Evolutionary conservation across 2,888 invertebrate genomes (phyloP).

Genomic region (Bellardia pandia): DNA sequence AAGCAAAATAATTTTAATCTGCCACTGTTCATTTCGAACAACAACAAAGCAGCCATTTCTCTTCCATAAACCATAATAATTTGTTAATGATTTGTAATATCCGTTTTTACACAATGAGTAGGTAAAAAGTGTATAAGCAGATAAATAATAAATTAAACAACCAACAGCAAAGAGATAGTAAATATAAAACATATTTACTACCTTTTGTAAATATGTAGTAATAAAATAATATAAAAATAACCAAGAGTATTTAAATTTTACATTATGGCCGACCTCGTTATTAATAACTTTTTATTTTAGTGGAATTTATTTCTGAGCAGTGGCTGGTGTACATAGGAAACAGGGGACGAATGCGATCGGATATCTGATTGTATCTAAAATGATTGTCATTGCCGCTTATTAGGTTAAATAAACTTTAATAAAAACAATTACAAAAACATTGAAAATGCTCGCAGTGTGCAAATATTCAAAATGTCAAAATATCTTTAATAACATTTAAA

Average conservation of each 20-base stretch:
- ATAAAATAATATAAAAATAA: background rate
- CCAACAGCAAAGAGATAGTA: background rate
- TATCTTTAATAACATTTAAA: too few relatives aligned
- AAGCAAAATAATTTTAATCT: background rate
- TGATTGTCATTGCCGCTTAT: too few relatives aligned
- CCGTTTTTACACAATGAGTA: conserved; percentile 17
- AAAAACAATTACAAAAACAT: too few relatives aligned
- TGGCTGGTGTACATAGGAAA: too few relatives aligned
- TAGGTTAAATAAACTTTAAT: too few relatives aligned
- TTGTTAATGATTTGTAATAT: conserved; percentile 67
- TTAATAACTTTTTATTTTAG: conserved; percentile 50
- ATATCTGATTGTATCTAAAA: too few relatives aligned
- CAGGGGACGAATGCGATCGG: too few relatives aligned
- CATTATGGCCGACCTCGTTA: conserved; percentile 30
- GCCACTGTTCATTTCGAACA: background rate
- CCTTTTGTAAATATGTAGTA: conserved; percentile 16
- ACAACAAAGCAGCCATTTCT: background rate
- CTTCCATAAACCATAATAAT: conserved; percentile 38
- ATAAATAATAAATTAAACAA: conserved; percentile 40
- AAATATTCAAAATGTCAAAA: too few relatives aligned
- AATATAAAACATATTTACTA: conserved; percentile 24
- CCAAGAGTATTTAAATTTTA: conserved; percentile 23
- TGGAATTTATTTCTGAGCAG: background rate
- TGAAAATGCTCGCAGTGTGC: too few relatives aligned
- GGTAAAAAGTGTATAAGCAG: background rate